phyloP scores from a whole-genome alignment of 2,888 invertebrate species.

The Ptycholaimellus sp. region DNA sequence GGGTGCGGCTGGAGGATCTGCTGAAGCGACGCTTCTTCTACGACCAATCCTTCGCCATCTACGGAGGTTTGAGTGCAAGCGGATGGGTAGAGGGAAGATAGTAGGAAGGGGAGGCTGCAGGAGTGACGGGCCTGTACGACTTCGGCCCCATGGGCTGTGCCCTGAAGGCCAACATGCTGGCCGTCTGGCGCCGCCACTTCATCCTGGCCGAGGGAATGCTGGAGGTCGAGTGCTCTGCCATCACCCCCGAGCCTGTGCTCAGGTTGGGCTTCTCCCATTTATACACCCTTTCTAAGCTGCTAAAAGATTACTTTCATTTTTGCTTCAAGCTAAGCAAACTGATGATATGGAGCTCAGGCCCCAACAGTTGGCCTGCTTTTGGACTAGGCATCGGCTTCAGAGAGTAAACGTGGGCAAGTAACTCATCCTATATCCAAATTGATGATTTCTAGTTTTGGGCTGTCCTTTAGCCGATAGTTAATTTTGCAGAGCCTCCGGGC shows the following conservation, averaged over 20 bases:
- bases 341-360: no score
- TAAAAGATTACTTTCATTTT: not conserved
- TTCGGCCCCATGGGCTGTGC: conserved; percentile 99
- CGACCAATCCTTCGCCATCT: conserved; percentile 95
- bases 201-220: conserved; percentile 93
- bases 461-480: not conserved
- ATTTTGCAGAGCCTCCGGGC: conserved; percentile 58
- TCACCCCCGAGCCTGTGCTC: conserved; percentile 85
- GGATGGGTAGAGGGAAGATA: not conserved
- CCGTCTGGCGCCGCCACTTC: conserved; percentile 79
- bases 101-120: conserved; percentile 18
- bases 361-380: no score
- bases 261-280: conserved; percentile 38
- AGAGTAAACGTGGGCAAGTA: no score
- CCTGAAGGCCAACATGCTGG: conserved; percentile 74
- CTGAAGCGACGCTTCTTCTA: conserved; percentile 86
- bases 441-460: not conserved
- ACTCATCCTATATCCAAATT: no score
- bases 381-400: not conserved
- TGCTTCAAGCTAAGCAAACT: no score
- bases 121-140: conserved; percentile 60
- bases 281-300: conserved; percentile 1
- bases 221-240: conserved; percentile 86
- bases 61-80: conserved; percentile 45
- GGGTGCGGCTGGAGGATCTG: conserved; percentile 81